Evolutionary conservation across 2,113 vertebrate species (phyloP).

Genomic region (Entelurus aequoreus): DNA sequence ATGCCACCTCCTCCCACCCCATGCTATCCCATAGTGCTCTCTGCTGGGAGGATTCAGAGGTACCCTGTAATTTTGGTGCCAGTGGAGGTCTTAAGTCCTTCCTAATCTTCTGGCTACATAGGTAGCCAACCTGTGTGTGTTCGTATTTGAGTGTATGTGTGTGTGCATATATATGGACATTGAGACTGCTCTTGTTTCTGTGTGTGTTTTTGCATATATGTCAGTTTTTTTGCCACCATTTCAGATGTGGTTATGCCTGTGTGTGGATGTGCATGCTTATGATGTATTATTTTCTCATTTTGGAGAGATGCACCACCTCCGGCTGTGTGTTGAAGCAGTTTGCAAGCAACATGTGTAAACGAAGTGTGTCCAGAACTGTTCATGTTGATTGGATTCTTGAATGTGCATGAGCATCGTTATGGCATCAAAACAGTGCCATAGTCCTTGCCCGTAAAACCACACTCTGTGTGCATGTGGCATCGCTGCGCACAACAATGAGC

Average conservation of each 20-base stretch:
- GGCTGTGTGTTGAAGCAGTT: constrained; percentile 45
- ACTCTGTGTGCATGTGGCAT: too few species aligned
- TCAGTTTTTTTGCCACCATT: constrained; percentile 26
- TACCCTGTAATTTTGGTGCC: constrained; percentile 67
- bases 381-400: too few species aligned
- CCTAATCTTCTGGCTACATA: constrained; percentile 60
- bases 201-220: constrained; percentile 29
- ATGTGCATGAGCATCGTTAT: too few species aligned
- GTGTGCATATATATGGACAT: constrained; percentile 1
- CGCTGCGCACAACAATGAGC: too few species aligned
- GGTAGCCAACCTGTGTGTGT: constrained; percentile 26
- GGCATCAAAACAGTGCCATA: too few species aligned
- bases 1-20: constrained; percentile 21
- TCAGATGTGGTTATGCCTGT: constrained; percentile 19
- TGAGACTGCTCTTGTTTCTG: constrained; percentile 1
- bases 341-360: constrained; percentile 54
- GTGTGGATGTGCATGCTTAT: constrained; percentile 5
- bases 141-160: not conserved
- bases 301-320: constrained; percentile 38
- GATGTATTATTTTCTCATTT: too few species aligned
- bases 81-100: constrained; percentile 63
- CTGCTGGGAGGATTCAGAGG: constrained; percentile 69
- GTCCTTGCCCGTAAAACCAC: too few species aligned
- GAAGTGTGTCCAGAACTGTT: too few species aligned
- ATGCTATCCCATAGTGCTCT: constrained; percentile 60